Conservation (phyloP, 2,888 invertebrate genomes). For the Linyphia triangularis region DNA sequence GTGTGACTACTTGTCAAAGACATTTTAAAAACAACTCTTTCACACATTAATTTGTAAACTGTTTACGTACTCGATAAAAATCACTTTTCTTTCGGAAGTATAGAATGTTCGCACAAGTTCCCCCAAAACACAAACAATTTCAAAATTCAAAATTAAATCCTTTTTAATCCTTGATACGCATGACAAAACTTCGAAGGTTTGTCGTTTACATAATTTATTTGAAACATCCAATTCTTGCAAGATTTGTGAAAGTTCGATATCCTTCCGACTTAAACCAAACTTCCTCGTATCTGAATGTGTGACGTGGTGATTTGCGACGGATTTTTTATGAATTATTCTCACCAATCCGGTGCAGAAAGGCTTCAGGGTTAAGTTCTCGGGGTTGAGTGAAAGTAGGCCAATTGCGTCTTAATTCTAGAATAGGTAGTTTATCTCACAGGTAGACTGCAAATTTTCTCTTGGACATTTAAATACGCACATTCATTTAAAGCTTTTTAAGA, state of each 20-base stretch:
- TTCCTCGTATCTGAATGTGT: not conserved
- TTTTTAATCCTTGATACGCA: too few relatives aligned
- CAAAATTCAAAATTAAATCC: too few relatives aligned
- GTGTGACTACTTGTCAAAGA: too few relatives aligned
- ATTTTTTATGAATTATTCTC: slow-evolving; percentile 8
- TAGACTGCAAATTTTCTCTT: not conserved
- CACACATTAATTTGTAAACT: too few relatives aligned
- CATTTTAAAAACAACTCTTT: too few relatives aligned
- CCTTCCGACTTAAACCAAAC: not conserved
- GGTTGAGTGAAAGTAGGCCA: slow-evolving; percentile 50
- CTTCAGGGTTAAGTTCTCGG: slow-evolving; percentile 59
- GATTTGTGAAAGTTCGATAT: not conserved
- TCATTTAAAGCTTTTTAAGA: not conserved
- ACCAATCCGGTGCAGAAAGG: not conserved
- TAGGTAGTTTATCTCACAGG: not conserved
- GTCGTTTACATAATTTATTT: too few relatives aligned
- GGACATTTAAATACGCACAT: not conserved
- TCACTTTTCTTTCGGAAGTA: too few relatives aligned
- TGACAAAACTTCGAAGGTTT: too few relatives aligned
- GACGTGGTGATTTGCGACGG: slow-evolving; percentile 2
- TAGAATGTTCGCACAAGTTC: too few relatives aligned
- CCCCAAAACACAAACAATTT: too few relatives aligned
- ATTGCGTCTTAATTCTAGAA: slow-evolving; percentile 34
- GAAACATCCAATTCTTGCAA: not conserved
- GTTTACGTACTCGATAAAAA: too few relatives aligned